A percentile compares a stretch with the other conserved stretches of the same genome.
These are phyloP conservation scores for Neofelis nebulosa DNA, from an alignment of 2,113 vertebrate species.

Conservation along the genomic window DNA sequence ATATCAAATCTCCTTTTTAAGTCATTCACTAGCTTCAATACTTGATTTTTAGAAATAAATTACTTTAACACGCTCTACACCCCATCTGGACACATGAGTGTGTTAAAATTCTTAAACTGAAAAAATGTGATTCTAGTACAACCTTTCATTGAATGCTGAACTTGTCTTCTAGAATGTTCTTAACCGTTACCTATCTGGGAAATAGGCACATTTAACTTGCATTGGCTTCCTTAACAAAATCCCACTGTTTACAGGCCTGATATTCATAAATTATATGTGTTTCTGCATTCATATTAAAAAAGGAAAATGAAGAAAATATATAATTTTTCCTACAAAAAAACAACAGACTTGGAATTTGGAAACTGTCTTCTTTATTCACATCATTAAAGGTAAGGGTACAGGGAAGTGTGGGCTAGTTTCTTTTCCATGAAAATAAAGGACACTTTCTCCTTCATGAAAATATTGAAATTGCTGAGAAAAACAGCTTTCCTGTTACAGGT, in stretches of 20 bases:
- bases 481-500: not conserved
- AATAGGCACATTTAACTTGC: not conserved
- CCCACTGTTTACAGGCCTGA: not conserved
- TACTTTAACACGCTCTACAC: not conserved
- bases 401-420: not conserved
- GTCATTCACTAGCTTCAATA: not conserved
- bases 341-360: not conserved
- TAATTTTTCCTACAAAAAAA: not conserved
- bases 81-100: not conserved
- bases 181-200: not conserved
- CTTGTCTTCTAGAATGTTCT: not conserved
- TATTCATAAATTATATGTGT: not conserved
- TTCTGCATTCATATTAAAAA: not conserved
- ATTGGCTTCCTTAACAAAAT: not conserved
- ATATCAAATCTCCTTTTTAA: constrained; percentile 5
- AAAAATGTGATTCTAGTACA: not conserved
- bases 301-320: not conserved
- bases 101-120: constrained; percentile 8
- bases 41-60: constrained; percentile 31
- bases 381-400: not conserved
- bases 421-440: not conserved
- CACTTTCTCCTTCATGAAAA: not conserved
- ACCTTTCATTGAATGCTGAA: not conserved
- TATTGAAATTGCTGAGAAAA: not conserved
- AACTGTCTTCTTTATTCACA: not conserved